Percentiles rank a stretch among this genome's conserved stretches.
Evolutionary conservation across 2,797 vertebrate species (phyloP).

Genomic region (Emydoidea blandingii): DNA sequence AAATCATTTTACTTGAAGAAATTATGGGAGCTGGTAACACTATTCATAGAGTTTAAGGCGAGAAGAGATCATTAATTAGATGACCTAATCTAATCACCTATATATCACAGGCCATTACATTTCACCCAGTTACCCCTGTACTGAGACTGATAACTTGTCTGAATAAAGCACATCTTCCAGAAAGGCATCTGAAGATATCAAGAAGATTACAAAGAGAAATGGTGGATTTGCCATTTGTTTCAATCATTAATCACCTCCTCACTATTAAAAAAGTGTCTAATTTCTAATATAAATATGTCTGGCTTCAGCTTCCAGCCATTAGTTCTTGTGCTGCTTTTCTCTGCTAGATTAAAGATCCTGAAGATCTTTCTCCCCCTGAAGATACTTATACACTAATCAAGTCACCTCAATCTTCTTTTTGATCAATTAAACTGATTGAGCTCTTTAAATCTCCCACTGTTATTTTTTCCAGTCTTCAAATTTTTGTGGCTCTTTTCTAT

Average conservation of each 20-base stretch:
- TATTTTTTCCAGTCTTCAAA: too few species aligned
- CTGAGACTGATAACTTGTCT: neutral
- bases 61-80: neutral
- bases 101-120: neutral
- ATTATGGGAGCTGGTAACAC: neutral
- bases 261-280: neutral
- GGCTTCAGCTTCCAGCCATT: neutral
- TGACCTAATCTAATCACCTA: neutral
- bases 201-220: neutral
- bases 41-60: neutral
- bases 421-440: neutral
- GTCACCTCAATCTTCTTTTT: neutral
- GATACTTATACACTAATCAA: neutral
- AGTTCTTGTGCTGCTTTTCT: neutral
- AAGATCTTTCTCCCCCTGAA: neutral
- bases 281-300: neutral
- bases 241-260: neutral
- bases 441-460: neutral
- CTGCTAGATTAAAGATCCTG: neutral
- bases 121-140: neutral
- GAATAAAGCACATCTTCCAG: neutral
- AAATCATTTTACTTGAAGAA: neutral
- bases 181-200: neutral
- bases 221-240: neutral
- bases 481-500: too few species aligned